These are phyloP conservation scores for Tachysurus vachellii DNA, from an alignment of 2,113 vertebrate species.

Conservation along the genomic window DNA sequence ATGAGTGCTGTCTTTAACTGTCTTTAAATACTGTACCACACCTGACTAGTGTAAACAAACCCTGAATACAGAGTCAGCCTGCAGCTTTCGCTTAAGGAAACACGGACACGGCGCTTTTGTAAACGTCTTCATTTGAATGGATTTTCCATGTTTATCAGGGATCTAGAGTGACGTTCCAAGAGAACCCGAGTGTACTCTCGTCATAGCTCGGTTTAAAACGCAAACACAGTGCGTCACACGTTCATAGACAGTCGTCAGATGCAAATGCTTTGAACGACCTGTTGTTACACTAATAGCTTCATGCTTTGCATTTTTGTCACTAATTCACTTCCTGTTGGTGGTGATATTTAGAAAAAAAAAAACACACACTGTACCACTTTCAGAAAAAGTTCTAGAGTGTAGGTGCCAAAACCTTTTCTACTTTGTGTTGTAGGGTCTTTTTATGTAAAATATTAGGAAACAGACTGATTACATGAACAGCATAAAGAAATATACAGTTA, in stretches of 20 bases:
- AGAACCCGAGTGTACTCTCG: neutral
- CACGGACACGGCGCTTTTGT: neutral
- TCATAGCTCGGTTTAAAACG: neutral
- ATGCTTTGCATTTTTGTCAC: slow-evolving; percentile 11
- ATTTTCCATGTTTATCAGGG: slow-evolving; percentile 47
- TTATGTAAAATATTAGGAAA: neutral
- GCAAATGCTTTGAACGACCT: slow-evolving; percentile 4
- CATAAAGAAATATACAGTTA: neutral
- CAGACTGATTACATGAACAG: neutral
- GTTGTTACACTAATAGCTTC: neutral
- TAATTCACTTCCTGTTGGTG: neutral
- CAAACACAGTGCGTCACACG: neutral
- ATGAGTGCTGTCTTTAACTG: neutral
- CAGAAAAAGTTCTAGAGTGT: neutral
- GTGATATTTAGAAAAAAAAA: neutral
- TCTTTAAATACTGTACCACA: no score
- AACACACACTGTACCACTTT: neutral
- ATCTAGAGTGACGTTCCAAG: slow-evolving; percentile 1
- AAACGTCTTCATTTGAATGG: slow-evolving; percentile 42
- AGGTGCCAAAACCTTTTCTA: neutral
- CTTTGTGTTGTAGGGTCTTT: neutral
- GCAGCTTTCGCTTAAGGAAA: neutral
- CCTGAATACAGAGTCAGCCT: neutral
- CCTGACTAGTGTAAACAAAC: neutral
- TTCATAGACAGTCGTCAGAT: slow-evolving; percentile 35